These are phyloP conservation scores for Drosophila murphyi DNA, from an alignment of 1,140 invertebrate genomes.

Conservation along the genomic window DNA sequence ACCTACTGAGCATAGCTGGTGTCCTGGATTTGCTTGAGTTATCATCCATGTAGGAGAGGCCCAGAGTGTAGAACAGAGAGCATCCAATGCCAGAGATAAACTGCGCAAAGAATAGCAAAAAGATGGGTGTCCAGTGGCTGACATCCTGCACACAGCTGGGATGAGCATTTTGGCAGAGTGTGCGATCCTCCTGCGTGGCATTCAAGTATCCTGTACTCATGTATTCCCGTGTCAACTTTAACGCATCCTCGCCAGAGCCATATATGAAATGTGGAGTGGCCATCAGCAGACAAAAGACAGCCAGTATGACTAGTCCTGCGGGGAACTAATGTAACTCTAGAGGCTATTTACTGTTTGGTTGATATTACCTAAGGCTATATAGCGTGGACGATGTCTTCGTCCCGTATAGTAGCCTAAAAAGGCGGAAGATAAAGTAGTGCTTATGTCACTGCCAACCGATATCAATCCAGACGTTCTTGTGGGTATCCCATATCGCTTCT, in stretches of 20 bases:
- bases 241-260: conserved; percentile 88
- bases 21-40: conserved; percentile 89
- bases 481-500: conserved; percentile 92
- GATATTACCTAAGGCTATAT: conserved; percentile 65
- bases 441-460: conserved; percentile 87
- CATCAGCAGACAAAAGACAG: conserved; percentile 88
- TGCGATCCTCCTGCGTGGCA: conserved; percentile 32
- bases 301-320: conserved; percentile 86
- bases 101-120: conserved; percentile 88
- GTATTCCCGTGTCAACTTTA: conserved; percentile 88
- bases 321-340: neutral
- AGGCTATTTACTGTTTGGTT: conserved; percentile 84
- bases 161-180: conserved; percentile 39
- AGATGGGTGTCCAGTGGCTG: conserved; percentile 85
- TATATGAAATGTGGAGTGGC: conserved; percentile 91
- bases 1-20: conserved; percentile 87
- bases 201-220: conserved; percentile 40
- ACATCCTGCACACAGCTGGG: conserved; percentile 68
- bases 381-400: conserved; percentile 67
- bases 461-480: conserved; percentile 90
- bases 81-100: conserved; percentile 88
- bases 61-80: conserved; percentile 88
- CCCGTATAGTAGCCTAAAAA: conserved; percentile 72
- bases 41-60: conserved; percentile 89
- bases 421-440: conserved; percentile 56